Evolutionary conservation across 2,797 vertebrate species (phyloP).

Genomic region (Poliocrania exsul): DNA sequence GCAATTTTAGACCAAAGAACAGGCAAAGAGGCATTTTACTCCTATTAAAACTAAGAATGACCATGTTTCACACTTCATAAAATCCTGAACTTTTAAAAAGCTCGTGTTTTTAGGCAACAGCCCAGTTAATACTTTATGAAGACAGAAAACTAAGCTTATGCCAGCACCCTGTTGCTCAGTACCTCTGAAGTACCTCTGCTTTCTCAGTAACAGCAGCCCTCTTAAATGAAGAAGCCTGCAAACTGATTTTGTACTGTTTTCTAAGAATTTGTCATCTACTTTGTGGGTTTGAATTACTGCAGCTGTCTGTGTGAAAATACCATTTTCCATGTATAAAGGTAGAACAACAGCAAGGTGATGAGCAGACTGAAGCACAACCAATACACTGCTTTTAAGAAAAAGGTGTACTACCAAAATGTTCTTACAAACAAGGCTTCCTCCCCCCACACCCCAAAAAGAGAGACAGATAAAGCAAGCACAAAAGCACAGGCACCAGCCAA

Average conservation of each 20-base stretch:
- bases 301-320: background rate
- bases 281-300: background rate
- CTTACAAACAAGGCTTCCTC: background rate
- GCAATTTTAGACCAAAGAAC: background rate
- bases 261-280: background rate
- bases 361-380: background rate
- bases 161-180: background rate
- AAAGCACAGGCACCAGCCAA: rapidly evolving
- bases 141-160: background rate
- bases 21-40: background rate
- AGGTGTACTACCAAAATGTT: background rate
- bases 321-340: background rate
- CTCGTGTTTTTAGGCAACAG: background rate
- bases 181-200: background rate
- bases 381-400: background rate
- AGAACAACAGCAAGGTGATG: background rate
- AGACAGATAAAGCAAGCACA: background rate
- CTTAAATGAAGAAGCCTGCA: background rate
- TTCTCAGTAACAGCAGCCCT: background rate
- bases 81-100: background rate
- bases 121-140: background rate
- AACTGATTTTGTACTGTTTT: background rate
- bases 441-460: rapidly evolving
- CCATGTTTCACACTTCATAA: background rate
- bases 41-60: background rate